A percentile compares a stretch with the other conserved stretches of the same genome.
Conservation (phyloP, 23 tunicate species). For the Halocynthia roretzi region DNA sequence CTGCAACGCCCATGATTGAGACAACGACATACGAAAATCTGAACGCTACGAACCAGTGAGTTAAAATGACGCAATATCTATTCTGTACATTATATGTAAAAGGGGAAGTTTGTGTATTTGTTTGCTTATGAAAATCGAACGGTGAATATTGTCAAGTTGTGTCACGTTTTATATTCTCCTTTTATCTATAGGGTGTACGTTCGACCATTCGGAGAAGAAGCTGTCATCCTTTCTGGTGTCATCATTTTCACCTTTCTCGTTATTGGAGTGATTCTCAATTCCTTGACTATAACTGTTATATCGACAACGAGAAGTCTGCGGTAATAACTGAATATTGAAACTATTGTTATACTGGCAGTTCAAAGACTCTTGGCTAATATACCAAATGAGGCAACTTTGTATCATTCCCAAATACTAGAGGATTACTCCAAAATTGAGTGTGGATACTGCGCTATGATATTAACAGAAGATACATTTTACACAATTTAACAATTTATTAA, state of each 20-base stretch:
- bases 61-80: not conserved
- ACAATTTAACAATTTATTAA: too few relatives aligned
- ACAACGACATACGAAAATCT: not conserved
- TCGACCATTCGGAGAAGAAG: slow-evolving; percentile 40
- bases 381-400: too few relatives aligned
- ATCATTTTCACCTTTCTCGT: slow-evolving; percentile 54
- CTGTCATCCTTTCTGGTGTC: slow-evolving; percentile 34
- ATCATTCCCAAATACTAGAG: too few relatives aligned
- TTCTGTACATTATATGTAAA: not conserved
- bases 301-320: slow-evolving; percentile 19
- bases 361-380: too few relatives aligned
- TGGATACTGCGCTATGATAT: too few relatives aligned
- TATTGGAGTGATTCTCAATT: slow-evolving; percentile 45
- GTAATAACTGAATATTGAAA: slow-evolving; percentile 2
- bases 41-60: not conserved
- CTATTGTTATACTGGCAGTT: too few relatives aligned
- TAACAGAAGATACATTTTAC: too few relatives aligned
- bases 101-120: not conserved
- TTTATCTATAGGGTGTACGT: slow-evolving; percentile 33
- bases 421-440: too few relatives aligned
- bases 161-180: not conserved
- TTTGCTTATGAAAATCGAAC: not conserved
- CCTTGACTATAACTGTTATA: slow-evolving; percentile 55
- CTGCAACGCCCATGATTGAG: too few relatives aligned
- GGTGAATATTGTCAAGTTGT: not conserved